These are phyloP conservation scores for Lepus americanus DNA, from an alignment of 2,113 vertebrate species.

Conservation along the genomic window DNA sequence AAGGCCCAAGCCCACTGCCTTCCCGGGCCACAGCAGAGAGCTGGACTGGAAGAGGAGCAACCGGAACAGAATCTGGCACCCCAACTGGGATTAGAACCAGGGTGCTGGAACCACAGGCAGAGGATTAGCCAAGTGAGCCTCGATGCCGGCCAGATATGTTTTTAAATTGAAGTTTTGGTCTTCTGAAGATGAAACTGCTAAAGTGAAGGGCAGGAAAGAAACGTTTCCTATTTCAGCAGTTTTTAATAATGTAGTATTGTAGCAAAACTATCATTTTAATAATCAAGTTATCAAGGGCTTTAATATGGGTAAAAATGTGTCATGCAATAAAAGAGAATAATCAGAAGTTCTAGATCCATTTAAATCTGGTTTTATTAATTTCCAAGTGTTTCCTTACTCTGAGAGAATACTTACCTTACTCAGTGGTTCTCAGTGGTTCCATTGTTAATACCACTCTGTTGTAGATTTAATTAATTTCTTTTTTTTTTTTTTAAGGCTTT, in stretches of 20 bases:
- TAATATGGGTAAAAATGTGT: background rate
- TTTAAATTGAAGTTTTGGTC: constrained; percentile 46
- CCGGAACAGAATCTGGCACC: too few species aligned
- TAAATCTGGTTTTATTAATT: constrained; percentile 34
- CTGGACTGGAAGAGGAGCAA: too few species aligned
- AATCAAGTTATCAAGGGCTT: background rate
- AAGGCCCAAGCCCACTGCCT: too few species aligned
- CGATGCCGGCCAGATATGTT: background rate
- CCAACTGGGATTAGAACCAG: too few species aligned
- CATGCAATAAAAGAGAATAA: constrained; percentile 44
- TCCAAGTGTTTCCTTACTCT: background rate
- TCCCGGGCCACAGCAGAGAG: too few species aligned
- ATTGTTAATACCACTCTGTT: background rate
- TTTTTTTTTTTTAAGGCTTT: too few species aligned
- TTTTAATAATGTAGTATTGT: background rate
- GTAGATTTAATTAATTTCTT: constrained; percentile 24
- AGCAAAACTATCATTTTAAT: background rate
- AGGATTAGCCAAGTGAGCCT: too few species aligned
- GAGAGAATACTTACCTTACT: constrained; percentile 3
- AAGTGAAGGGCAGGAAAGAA: background rate
- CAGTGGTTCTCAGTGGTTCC: constrained; percentile 29
- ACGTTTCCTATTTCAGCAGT: constrained; percentile 1
- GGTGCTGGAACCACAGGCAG: too few species aligned
- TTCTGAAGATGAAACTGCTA: constrained; percentile 32
- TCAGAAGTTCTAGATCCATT: constrained; percentile 13